Percentiles rank a stretch among this genome's conserved stretches.
Evolutionary conservation across 2,797 vertebrate genomes (phyloP).

Genomic region (Prionace glauca): DNA sequence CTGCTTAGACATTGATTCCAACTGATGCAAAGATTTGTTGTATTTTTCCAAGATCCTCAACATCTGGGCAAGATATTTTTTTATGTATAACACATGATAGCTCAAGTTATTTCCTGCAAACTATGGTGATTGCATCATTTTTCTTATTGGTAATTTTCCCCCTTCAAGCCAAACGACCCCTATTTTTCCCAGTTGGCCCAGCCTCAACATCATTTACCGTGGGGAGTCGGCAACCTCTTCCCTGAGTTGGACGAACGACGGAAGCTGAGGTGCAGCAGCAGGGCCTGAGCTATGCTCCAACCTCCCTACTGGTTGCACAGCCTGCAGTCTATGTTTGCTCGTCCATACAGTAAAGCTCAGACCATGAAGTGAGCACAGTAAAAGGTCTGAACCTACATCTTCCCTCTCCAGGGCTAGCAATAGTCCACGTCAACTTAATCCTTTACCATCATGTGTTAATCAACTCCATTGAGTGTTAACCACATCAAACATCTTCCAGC

Average conservation of each 20-base stretch:
- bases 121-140: constrained; percentile 1
- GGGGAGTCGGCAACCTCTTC: not conserved
- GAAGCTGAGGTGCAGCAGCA: not conserved
- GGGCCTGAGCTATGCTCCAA: not conserved
- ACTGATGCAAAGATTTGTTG: constrained; percentile 21
- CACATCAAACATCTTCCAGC: not conserved
- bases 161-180: too few species aligned
- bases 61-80: not conserved
- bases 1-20: not conserved
- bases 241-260: not conserved
- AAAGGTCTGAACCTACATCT: not conserved
- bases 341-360: not conserved
- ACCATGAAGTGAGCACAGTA: not conserved
- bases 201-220: not conserved
- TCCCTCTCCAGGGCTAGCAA: not conserved
- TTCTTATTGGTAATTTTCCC: not conserved
- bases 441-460: not conserved
- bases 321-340: not conserved
- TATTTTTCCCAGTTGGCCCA: not conserved
- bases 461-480: not conserved
- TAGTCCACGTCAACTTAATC: not conserved
- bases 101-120: constrained; percentile 7
- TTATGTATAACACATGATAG: constrained; percentile 28
- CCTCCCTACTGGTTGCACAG: not conserved
- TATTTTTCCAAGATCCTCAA: constrained; percentile 16